These are phyloP conservation scores for Neoscelio sp. DNA, from an alignment of 2,888 invertebrate genomes.

Conservation along the genomic window DNA sequence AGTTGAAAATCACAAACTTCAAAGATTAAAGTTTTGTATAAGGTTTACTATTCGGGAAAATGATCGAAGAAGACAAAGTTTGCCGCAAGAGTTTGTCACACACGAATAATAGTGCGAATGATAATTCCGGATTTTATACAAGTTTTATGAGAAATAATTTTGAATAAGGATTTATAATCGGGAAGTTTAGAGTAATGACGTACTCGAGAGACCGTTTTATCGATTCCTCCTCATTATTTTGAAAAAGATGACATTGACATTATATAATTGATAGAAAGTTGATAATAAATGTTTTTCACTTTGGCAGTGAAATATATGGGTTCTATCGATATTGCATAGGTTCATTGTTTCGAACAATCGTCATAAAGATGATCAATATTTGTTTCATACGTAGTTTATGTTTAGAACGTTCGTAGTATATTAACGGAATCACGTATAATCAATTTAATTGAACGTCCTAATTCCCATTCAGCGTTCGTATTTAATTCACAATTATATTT, in stretches of 20 bases:
- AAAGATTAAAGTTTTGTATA: constrained; percentile 16
- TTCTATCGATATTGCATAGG: neutral
- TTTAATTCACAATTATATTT: neutral
- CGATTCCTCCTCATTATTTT: neutral
- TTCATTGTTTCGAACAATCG: constrained; percentile 2
- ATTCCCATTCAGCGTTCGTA: neutral
- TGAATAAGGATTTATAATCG: constrained; percentile 18
- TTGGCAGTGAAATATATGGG: neutral
- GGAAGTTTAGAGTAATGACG: neutral
- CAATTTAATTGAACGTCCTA: neutral
- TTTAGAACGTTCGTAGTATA: neutral
- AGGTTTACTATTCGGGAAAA: constrained; percentile 27
- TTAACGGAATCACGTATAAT: neutral
- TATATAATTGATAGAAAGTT: neutral
- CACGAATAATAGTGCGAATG: constrained; percentile 9
- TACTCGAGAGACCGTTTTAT: neutral
- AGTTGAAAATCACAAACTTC: constrained; percentile 25
- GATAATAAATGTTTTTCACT: neutral
- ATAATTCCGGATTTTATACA: constrained; percentile 26
- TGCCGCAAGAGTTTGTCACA: constrained; percentile 7
- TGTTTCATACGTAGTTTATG: neutral
- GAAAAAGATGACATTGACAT: neutral
- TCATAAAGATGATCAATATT: constrained; percentile 3
- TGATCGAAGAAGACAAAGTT: constrained; percentile 24
- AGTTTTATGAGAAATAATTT: constrained; percentile 19